These are phyloP conservation scores for Pipistrellus pipistrellus DNA, from an alignment of 2,797 vertebrate species.

Conservation along the genomic window DNA sequence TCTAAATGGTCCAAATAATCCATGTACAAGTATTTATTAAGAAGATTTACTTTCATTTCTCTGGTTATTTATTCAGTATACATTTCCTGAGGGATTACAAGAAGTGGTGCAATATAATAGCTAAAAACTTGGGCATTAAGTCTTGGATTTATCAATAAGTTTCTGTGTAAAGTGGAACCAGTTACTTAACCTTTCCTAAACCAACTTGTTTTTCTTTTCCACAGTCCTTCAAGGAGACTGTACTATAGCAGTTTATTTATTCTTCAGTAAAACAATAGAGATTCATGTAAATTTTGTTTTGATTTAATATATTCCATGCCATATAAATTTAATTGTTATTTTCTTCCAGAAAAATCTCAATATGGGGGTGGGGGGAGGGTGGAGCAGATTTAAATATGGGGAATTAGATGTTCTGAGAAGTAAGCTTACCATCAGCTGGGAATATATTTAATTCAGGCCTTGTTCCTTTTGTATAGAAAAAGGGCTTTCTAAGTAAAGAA, in stretches of 20 bases:
- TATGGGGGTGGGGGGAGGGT: not conserved
- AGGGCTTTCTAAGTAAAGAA: not conserved
- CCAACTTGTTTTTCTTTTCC: not conserved
- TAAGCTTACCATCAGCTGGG: not conserved
- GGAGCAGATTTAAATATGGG: not conserved
- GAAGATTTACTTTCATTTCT: conserved; percentile 11
- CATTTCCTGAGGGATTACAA: not conserved
- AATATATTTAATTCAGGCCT: not conserved
- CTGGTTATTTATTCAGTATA: not conserved
- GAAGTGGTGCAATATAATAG: not conserved
- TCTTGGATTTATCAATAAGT: not conserved
- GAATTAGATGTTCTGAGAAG: not conserved
- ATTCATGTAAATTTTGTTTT: not conserved
- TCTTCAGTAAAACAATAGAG: conserved; percentile 32
- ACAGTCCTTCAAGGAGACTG: not conserved
- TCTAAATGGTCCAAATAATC: conserved; percentile 24
- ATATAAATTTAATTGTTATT: not conserved
- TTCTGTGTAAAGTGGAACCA: not conserved
- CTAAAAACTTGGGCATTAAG: not conserved
- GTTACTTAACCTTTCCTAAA: not conserved
- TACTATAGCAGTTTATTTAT: not conserved
- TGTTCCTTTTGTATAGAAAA: conserved; percentile 36
- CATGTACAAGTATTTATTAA: not conserved
- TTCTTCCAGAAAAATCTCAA: not conserved
- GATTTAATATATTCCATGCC: not conserved